Conservation (phyloP, 2,888 invertebrate genomes). For the Gonocerus acuteangulatus region DNA sequence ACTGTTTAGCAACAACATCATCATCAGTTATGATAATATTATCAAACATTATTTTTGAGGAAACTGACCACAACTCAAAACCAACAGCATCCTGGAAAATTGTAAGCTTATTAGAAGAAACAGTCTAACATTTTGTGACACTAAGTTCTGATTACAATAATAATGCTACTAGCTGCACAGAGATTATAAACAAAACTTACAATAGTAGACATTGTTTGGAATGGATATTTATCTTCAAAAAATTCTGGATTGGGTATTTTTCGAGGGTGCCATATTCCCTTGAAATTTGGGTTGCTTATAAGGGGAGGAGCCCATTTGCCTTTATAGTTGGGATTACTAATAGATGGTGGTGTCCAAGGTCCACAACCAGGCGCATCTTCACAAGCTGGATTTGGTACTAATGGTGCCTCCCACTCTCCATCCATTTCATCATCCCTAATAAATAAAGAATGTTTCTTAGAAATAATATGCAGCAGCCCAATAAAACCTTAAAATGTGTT, state of each 20-base stretch:
- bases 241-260: conserved; percentile 85
- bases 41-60: conserved; percentile 87
- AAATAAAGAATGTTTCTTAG: conserved; percentile 14
- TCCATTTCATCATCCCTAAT: conserved; percentile 90
- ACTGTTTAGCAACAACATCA: conserved; percentile 62
- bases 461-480: too few species aligned
- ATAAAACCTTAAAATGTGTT: too few species aligned
- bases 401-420: conserved; percentile 95
- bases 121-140: not conserved
- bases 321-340: conserved; percentile 85
- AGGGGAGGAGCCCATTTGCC: conserved; percentile 87
- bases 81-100: conserved; percentile 75
- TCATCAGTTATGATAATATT: conserved; percentile 89
- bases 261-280: conserved; percentile 87
- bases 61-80: conserved; percentile 98
- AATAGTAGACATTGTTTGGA: conserved; percentile 71
- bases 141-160: too few species aligned
- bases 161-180: too few species aligned
- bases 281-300: conserved; percentile 87
- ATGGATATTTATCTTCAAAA: conserved; percentile 86
- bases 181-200: conserved; percentile 56
- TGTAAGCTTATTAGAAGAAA: not conserved
- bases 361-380: conserved; percentile 80
- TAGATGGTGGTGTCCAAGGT: conserved; percentile 71
- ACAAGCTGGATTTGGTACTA: conserved; percentile 84